Conservation (phyloP, 2,797 vertebrate genomes). For the Brachyalestes nurse region DNA sequence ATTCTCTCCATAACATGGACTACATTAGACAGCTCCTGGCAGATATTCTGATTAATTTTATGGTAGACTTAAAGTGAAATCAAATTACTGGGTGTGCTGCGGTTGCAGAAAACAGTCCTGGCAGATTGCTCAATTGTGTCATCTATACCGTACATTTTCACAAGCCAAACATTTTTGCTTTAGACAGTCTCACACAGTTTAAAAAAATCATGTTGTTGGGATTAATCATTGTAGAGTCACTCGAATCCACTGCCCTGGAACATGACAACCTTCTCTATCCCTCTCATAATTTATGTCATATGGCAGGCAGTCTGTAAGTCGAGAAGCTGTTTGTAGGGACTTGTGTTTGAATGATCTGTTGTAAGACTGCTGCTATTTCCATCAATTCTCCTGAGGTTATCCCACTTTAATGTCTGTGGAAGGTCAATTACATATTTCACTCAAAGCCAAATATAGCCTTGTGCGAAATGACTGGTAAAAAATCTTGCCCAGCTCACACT, state of each 20-base stretch:
- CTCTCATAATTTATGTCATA: slow-evolving; percentile 54
- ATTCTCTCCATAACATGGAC: slow-evolving; percentile 55
- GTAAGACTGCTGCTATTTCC: slow-evolving; percentile 57
- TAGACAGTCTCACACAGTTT: background rate
- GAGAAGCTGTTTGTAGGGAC: slow-evolving; percentile 49
- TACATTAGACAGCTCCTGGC: slow-evolving; percentile 58
- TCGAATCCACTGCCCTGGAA: slow-evolving; percentile 40
- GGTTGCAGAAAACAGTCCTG: slow-evolving; percentile 53
- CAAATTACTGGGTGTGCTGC: slow-evolving; percentile 54
- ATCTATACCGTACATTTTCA: slow-evolving; percentile 44
- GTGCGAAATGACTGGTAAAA: slow-evolving; percentile 35
- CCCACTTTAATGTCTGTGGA: slow-evolving; percentile 50
- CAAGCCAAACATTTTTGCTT: slow-evolving; percentile 45
- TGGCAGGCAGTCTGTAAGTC: slow-evolving; percentile 55
- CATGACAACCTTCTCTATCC: slow-evolving; percentile 56
- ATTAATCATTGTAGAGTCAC: slow-evolving; percentile 50
- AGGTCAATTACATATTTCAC: slow-evolving; percentile 61
- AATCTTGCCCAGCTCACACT: slow-evolving; percentile 17
- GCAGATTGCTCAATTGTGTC: slow-evolving; percentile 49
- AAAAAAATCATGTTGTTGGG: slow-evolving; percentile 37
- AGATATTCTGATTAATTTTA: slow-evolving; percentile 60
- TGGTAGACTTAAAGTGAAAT: slow-evolving; percentile 61
- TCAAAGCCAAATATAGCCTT: slow-evolving; percentile 54
- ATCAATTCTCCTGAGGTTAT: slow-evolving; percentile 49
- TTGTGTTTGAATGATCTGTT: slow-evolving; percentile 45